Evolutionary conservation across 1,140 invertebrate genomes (phyloP), one percentile per base, ranked within the genome.

Genomic region (Matsumurasca onukii): DNA sequence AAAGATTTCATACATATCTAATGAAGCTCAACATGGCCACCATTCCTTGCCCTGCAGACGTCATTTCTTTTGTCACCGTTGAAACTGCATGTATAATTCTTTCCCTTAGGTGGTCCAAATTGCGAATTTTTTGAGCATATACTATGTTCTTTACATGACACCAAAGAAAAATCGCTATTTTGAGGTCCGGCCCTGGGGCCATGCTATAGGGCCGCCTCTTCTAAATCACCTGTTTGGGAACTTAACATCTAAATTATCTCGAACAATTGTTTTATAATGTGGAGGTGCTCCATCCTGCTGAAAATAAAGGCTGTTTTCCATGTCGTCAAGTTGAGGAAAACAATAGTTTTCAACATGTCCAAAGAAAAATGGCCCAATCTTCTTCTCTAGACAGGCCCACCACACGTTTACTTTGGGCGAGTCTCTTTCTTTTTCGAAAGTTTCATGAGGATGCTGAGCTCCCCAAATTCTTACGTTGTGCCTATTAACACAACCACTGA

Each of bases 401-500:
- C 5, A 39, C 5, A 39, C 25, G 30, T 31, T n/a, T 31, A 31
- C 55, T 29, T 68, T 64, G 1, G 66, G 55, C 2, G 52, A n/a
- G 59, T 69, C 67, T 31, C 67, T 12, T 65, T 66, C 57, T 5
- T 66, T 3, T 29, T 69, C 67, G 15, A 24, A 5, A 12, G 31
- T 63, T 34, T 45, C 67, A 66, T 39, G 67, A 30, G 57, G 57
- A 61, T 61, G 3, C 5, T 61, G 3, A 27, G 30, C 13, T 12
- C 57, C 27, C 57, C 57, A 61, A 25, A 61, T 61, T 5, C 57
- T 5, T 3, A 61, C 57, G 20, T 61, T 61, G 30, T 61, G 22
- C 12, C 57, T 31, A 66, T 69, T 66, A n/a, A 69, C 68, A 9
- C 34, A 31, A 27, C 63, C 62, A 24, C 24, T 52, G 24, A 64